Percentiles rank a stretch among this genome's conserved stretches.
Evolutionary conservation across 2,113 vertebrate genomes (phyloP).

Genomic region (Zosterops lateralis): DNA sequence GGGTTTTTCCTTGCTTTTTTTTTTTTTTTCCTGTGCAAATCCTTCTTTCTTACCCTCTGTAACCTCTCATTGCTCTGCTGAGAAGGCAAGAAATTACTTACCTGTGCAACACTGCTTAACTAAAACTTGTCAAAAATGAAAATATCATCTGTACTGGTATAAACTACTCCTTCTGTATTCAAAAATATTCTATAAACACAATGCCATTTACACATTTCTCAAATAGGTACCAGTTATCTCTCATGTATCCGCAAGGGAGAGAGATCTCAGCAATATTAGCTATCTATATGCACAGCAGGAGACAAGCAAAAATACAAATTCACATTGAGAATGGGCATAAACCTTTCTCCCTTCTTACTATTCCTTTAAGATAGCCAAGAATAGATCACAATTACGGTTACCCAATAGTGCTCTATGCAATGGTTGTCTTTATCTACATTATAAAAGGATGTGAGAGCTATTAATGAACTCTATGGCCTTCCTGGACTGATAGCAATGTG

Average conservation of each 20-base stretch:
- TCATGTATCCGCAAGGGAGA: background rate
- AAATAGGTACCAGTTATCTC: background rate
- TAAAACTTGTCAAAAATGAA: background rate
- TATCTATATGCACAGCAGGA: background rate
- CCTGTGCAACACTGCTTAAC: background rate
- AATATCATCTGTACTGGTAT: background rate
- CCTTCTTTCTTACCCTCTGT: background rate
- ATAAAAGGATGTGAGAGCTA: too few relatives aligned
- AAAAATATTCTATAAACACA: background rate
- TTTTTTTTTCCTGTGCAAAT: background rate
- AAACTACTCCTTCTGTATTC: background rate
- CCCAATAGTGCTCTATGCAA: background rate
- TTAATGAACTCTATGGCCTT: background rate
- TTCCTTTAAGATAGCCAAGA: background rate
- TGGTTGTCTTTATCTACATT: background rate
- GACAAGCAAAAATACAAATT: background rate
- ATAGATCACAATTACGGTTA: background rate
- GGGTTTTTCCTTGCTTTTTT: accelerated
- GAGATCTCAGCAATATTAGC: background rate
- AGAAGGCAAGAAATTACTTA: background rate
- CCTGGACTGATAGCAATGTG: background rate
- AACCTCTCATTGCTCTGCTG: background rate
- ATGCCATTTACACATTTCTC: background rate
- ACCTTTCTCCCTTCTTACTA: background rate
- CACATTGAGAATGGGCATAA: background rate